Base-by-base conservation (phyloP, 2,797 vertebrate genomes). In the Rallus crepitans region DNA sequence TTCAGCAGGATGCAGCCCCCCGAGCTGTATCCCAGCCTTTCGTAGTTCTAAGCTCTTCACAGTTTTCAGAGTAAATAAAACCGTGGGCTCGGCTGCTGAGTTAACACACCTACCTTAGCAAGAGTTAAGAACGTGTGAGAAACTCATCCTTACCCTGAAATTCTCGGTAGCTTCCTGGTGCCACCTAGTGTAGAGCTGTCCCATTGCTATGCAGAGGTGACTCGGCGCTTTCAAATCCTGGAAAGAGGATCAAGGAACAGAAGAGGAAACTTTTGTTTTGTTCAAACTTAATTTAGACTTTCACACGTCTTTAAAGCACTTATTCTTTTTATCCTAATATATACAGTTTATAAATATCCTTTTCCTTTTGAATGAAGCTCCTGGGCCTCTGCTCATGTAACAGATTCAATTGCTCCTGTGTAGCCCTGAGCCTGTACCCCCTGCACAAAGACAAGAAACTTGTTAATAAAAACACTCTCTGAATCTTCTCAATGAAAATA, bases 131-230 rank as follows among this genome's bases (percentile, higher is more conserved):
- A 27, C 2, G 13, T 5, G 66, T 65, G 17, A 59, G 75, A 19
- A 63, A 15, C 8, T 8, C 20, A 2, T 3, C 52, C 52, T 73
- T 47, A 14, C 12, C 0, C 1, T 45, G 28, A 15, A 4, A 80
- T 31, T 60, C 73, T 90, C 0, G 0, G 3, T 30, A 56, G 78
- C 45, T 72, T 88, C 61, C 77, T 93, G 85, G 80, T 95, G 97
- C 98, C 97, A 96, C 89, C 98, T 98, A 95, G 97, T 90, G 97
- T 94, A 6, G 31, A 37, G 12, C 72, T 65, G 39, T 60, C 69
- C 86, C 28, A 4, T 35, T 55, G 52, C 82, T 61, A 0, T 11
- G 53, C 42, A 4, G 31, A 71, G 12, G n/a, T 7, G 16, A 83
- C 27, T 15, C 0, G 1, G 37, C 6, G 0, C 12, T 47, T 66